phyloP scores from a whole-genome alignment of 2,888 invertebrate species.

The Hyppa rectilinea region DNA sequence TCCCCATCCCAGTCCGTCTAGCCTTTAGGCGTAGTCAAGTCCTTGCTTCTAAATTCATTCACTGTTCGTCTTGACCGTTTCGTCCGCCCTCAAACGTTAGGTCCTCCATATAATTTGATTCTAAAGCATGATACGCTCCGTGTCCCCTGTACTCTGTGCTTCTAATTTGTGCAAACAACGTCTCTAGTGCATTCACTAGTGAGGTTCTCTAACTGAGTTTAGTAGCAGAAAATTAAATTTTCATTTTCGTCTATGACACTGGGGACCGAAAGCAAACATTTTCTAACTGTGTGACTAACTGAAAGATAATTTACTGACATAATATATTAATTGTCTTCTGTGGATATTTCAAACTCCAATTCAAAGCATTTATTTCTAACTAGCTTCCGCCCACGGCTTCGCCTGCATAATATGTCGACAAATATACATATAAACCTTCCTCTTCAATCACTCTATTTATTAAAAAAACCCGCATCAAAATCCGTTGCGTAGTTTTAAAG shows the following conservation, averaged over 20 bases:
- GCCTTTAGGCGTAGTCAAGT: neutral
- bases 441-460: no score
- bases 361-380: no score
- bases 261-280: neutral
- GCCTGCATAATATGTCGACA: no score
- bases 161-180: slow-evolving; percentile 35
- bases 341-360: no score
- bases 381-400: no score
- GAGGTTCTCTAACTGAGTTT: slow-evolving; percentile 17
- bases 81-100: slow-evolving; percentile 6
- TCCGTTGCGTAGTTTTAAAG: no score
- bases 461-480: no score
- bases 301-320: no score
- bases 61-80: slow-evolving; percentile 5
- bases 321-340: no score
- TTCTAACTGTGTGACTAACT: no score
- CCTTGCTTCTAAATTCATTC: slow-evolving; percentile 10
- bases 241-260: neutral
- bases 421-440: no score
- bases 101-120: slow-evolving; percentile 40
- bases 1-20: slow-evolving; percentile 1
- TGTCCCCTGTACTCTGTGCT: slow-evolving; percentile 3
- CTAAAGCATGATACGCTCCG: slow-evolving; percentile 8
- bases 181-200: neutral
- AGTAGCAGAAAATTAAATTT: slow-evolving; percentile 6